Base-by-base conservation (phyloP, 92 coral and sea anemone genomes). In the Paragorgia papillata region DNA sequence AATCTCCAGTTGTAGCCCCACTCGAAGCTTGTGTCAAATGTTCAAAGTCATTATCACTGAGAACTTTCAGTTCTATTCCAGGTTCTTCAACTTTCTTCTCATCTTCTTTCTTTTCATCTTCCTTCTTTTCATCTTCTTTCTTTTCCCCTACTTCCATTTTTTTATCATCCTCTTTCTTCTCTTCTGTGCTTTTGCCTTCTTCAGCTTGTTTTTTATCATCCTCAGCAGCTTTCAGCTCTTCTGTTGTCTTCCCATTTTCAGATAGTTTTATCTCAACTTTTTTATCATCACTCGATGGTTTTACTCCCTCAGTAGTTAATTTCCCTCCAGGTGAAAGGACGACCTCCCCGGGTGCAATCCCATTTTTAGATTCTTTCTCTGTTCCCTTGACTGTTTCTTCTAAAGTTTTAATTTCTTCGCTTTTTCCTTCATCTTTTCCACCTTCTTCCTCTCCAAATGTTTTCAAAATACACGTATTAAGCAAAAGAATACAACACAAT, bases 1-100 rank as follows among this genome's bases (percentile, higher is more conserved):
- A 94, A 49, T 90, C 98, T 44, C 98, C 98, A 14, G 98, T 94
- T 0, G 98, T 94, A 27, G 98, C 91, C 41, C 98, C 98, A 34
- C 94, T 90, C 7, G 98, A 79, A 41, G 98, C 98, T 85, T 94
- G 98, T 0, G 98, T 94, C 30, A 90, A 80, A 76, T 90, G 98
- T 75, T 94, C 98, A 87, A 94, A 94, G 26, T 81, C 75, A 53
- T 67, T 76, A 75, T 94, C 98, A 60, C 86, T 81, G 17, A 94
- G 90, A 19, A 67, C 75, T 77, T 84, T 79, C 57, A 94, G 62
- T 22, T 86, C 84, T 7, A 71, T 53, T 29, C 78, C 78, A 30
- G 40, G 43, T 37, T 64, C 75, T 29, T 68, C 59, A 10, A 44
- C 59, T 9, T 68, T 46, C 20, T 71, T 58, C 29, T 33, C 53